Conservation (phyloP, 2,888 invertebrate genomes). For the Synanthedon vespiformis region DNA sequence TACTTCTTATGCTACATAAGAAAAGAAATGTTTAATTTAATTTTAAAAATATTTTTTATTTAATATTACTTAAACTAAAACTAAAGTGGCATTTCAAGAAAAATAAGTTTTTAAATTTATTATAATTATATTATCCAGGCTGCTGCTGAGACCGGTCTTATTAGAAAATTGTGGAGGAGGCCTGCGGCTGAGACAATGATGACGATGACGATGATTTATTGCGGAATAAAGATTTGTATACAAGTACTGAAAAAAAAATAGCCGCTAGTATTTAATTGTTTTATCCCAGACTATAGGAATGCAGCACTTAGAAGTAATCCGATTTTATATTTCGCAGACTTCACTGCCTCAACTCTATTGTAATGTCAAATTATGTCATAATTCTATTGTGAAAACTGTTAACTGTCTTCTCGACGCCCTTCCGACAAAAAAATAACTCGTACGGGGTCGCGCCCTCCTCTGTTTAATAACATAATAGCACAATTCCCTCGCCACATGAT, state of each 20-base stretch:
- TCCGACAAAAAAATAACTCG: constrained; percentile 55
- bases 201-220: too few relatives aligned
- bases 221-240: too few relatives aligned
- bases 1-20: not conserved
- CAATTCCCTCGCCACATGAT: constrained; percentile 76
- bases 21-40: not conserved
- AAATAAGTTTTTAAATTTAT: too few relatives aligned
- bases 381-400: constrained; percentile 70
- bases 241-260: not conserved
- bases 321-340: constrained; percentile 16
- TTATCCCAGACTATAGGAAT: not conserved
- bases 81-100: too few relatives aligned
- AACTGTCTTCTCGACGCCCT: constrained; percentile 64
- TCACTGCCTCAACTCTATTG: constrained; percentile 32
- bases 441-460: constrained; percentile 70
- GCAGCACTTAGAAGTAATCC: constrained; percentile 8
- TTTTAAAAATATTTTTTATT: not conserved
- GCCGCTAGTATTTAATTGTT: constrained; percentile 1
- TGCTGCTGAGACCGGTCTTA: too few relatives aligned
- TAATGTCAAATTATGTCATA: constrained; percentile 68
- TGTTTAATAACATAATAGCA: constrained; percentile 77
- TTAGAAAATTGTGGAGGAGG: too few relatives aligned
- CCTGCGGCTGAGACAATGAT: too few relatives aligned
- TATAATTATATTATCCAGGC: too few relatives aligned
- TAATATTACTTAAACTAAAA: not conserved